These are phyloP conservation scores for Aleadryas rufinucha DNA, from an alignment of 2,113 vertebrate species.

Conservation along the genomic window DNA sequence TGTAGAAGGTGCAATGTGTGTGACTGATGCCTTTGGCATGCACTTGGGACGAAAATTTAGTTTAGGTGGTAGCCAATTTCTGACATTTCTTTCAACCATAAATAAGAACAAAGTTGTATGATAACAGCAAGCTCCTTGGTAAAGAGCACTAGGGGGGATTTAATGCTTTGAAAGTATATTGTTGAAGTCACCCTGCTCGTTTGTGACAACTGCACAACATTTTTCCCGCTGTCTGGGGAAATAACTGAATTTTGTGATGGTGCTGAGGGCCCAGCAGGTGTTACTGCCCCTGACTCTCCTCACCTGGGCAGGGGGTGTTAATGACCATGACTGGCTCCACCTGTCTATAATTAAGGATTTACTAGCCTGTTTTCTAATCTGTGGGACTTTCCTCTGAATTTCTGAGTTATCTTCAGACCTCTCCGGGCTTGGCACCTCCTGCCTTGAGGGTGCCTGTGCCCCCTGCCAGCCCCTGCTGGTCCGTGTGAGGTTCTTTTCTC, in stretches of 20 bases:
- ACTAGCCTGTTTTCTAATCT: rapidly evolving
- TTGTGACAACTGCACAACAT: neutral
- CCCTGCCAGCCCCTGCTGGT: rapidly evolving
- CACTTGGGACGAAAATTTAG: neutral
- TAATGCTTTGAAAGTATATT: neutral
- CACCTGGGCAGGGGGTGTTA: neutral
- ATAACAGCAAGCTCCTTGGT: neutral
- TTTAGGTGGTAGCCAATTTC: neutral
- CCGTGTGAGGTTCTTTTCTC: rapidly evolving
- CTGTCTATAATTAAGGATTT: neutral
- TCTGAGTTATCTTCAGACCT: rapidly evolving
- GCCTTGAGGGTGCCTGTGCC: rapidly evolving
- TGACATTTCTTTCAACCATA: neutral
- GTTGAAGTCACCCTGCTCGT: rapidly evolving
- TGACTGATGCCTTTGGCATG: neutral
- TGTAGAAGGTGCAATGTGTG: neutral
- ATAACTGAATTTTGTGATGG: neutral
- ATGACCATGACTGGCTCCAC: neutral
- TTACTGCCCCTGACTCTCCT: neutral
- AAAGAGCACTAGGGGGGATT: neutral
- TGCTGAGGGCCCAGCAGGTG: neutral
- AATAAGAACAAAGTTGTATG: neutral
- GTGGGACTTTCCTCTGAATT: rapidly evolving
- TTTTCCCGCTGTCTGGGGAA: neutral
- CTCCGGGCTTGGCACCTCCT: rapidly evolving